Conservation (phyloP, 2,888 invertebrate genomes). For the Leptinotarsa peninsularis region DNA sequence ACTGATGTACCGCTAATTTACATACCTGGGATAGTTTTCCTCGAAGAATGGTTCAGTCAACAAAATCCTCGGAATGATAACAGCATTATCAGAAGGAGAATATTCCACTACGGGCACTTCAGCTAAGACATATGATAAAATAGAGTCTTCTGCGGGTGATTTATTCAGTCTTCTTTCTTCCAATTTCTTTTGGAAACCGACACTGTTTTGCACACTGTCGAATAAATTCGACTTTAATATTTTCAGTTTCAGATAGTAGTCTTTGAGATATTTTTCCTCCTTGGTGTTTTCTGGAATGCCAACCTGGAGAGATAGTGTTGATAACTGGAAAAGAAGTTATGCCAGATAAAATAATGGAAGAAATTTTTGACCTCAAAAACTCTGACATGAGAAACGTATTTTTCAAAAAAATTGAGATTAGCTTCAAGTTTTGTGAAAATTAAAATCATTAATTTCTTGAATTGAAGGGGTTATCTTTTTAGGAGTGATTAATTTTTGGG, state of each 20-base stretch:
- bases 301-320: conserved; percentile 65
- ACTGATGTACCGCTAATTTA: conserved; percentile 25
- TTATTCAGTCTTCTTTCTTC: conserved; percentile 62
- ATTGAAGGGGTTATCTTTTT: too few relatives aligned
- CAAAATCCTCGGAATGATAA: conserved; percentile 67
- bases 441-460: too few relatives aligned
- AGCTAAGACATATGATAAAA: conserved; percentile 47
- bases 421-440: too few relatives aligned
- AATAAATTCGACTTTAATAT: conserved; percentile 69
- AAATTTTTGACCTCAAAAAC: too few relatives aligned
- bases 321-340: conserved; percentile 62
- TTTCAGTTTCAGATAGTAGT: conserved; percentile 64
- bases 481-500: too few relatives aligned
- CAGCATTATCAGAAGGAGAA: conserved; percentile 65
- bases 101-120: conserved; percentile 60
- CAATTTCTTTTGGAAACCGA: conserved; percentile 64
- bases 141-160: conserved; percentile 60
- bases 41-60: conserved; percentile 65
- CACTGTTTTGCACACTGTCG: conserved; percentile 67
- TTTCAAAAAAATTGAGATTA: too few relatives aligned
- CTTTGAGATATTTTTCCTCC: conserved; percentile 61
- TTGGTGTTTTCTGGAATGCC: conserved; percentile 64
- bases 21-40: conserved; percentile 65
- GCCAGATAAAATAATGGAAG: not conserved
- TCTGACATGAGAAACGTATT: too few relatives aligned